Evolutionary conservation across 2,797 vertebrate genomes (phyloP), one percentile per base, ranked within the genome.

Genomic region (Acanthurus leucopareius): DNA sequence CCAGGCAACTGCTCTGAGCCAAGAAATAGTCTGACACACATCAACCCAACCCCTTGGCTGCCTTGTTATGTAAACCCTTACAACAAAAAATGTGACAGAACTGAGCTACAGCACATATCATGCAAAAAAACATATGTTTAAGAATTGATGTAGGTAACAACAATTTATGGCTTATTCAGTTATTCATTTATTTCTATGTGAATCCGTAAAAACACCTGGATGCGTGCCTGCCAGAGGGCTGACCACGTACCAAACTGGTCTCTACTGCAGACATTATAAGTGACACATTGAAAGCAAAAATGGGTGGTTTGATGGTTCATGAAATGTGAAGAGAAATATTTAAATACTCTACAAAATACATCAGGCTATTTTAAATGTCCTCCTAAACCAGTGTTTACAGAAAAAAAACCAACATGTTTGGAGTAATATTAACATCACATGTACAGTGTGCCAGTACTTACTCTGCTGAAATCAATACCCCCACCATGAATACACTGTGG

Each of bases 391-490:
- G 3, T 19, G 28, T 47, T 22, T 19, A 22, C 2, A 59, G 38
- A 77, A 49, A 38, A 11, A 25, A 32, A 40, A 5, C 15, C 1
- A 16, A 10, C 13, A 7, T 48, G 16, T 60, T 56, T 61, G 13
- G 7, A 67, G 4, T 56, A n/a, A n/a, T 14, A 40, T 20, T 15
- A 47, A 52, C 22, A 40, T 47, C 48, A 49, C 20, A 64, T 62
- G 7, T 45, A 22, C 57, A 48, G 0, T 66, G 10, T 56, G 2
- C 6, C 15, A 10, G 11, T 48, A 44, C 28, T 67, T 11, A 5
- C 60, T 67, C 28, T 25, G 58, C 59, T 49, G 63, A 69, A 73
- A 58, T 63, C n/a, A 19, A 17, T 35, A 49, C 20, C 14, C 17
- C 52, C 14, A 17, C 45, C 0, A 10, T 64, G 22, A 35, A 35